Base-by-base conservation (phyloP, 2,888 invertebrate species). In the Pseudococcus longispinus region DNA sequence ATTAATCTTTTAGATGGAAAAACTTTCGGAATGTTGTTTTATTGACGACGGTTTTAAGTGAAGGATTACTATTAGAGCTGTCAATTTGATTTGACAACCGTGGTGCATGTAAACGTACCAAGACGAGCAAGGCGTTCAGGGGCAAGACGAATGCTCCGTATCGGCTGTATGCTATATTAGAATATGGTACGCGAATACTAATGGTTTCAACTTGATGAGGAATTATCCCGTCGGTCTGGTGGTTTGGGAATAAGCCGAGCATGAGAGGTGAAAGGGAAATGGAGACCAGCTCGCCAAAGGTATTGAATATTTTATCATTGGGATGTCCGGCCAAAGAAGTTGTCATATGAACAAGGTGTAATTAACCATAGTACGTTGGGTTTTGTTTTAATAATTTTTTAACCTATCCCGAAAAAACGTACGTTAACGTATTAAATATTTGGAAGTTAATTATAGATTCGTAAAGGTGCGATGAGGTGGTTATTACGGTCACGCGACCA, bases 1-100 rank as follows among this genome's bases (percentile, higher is more conserved):
- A 80, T 80, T 42, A 80, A 80, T 80, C 77, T 80, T 80, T 42
- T 42, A 80, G 77, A 80, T 80, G 77, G 77, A 80, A 80, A 80
- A 80, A 80, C 77, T 80, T 70, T 80, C 20, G 77, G 20, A 42
- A 80, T 80, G 77, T 80, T 80, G 77, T 80, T 80, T 80, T 80
- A 80, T 80, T 42, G 77, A 80, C 77, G 77, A 80, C 42, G 77
- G 77, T 42, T 42, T 42, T 80, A 80, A 80, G 70, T 42, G 77
- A 42, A 37, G 77, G 77, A 80, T 80, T 80, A 80, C 20, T 42
- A 80, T 80, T 80, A 80, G 20, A 80, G 42, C 77, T 80, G 77
- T 80, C 77, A 42, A 37, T 37, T 80, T 42, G 77, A 80, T 42
- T 32, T 42, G 77, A 80, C 77, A 80, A 80, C 15, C 26, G 70